Base-by-base conservation (phyloP, 64 coral and sea anemone species). In the Astreopora myriophthalma region DNA sequence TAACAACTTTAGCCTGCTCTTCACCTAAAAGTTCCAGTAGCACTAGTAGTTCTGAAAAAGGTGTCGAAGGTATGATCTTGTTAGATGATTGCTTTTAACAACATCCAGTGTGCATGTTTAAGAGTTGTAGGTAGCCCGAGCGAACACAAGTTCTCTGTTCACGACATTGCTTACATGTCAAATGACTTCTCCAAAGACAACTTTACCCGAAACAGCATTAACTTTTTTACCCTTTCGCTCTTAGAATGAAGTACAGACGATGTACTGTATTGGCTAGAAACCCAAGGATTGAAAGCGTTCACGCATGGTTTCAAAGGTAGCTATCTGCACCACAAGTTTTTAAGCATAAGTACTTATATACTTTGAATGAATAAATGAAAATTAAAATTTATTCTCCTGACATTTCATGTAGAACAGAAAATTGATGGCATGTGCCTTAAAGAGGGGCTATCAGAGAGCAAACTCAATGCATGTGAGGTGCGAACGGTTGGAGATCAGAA, bases 381-480 rank as follows among this genome's bases (percentile, higher is more conserved):
- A 80, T 80, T 80, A 30, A 80, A 80, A 58, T 48, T 80, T 80
- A 46, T 75, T 75, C 37, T 75, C 25, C 22, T 75, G 73, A 75
- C 73, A 75, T 39, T 39, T 39, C 73, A 38, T 36, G 36, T 75
- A 75, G 76, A 80, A 23, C 76, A 80, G 55, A 85, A 85, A 85
- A 85, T 85, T 63, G 80, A 85, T 85, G 80, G 60, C 33, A 55
- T 85, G 35, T 85, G 80, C 55, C 80, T 85, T 33, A 85, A 63
- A 34, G 80, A 85, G 31, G 55, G 55, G 57, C 58, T 77, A 46
- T 46, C 74, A 46, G 74, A 77, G 19, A 51, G 37, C 19, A 14
- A 77, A 51, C 74, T 77, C 46, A 42, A n/a, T 29, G 46, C 19
- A 46, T 77, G 74, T 77, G 46, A 42, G 22, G 74, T 77, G 36